A percentile compares a stretch with the other conserved stretches of the same genome.
These are phyloP conservation scores for Danio kyathit DNA, from an alignment of 2,797 vertebrate genomes.

Conservation along the genomic window DNA sequence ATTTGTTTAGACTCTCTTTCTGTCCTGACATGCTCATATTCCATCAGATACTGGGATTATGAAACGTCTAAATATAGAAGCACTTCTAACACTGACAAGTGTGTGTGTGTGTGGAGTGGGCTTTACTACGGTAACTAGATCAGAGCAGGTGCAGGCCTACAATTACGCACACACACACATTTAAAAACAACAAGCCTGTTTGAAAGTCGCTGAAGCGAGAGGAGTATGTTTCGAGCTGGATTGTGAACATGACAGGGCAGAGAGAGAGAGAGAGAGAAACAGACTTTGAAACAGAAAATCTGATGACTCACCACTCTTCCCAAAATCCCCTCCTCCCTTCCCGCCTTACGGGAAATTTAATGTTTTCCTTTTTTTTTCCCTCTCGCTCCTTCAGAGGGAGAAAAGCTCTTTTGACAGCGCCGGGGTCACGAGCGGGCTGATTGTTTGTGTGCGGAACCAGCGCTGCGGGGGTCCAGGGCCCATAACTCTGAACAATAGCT, in stretches of 20 bases:
- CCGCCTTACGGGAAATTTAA: slow-evolving; percentile 83
- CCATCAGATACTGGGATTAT: background rate
- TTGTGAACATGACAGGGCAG: slow-evolving; percentile 27
- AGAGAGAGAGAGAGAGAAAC: slow-evolving; percentile 16
- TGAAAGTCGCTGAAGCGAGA: slow-evolving; percentile 46
- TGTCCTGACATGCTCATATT: slow-evolving; percentile 31
- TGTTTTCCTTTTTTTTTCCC: slow-evolving; percentile 68
- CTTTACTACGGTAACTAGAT: slow-evolving; percentile 47
- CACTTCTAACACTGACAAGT: background rate
- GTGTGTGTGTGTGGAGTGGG: slow-evolving; percentile 24
- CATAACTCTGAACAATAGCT: background rate
- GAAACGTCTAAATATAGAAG: slow-evolving; percentile 44
- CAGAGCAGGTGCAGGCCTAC: slow-evolving; percentile 55
- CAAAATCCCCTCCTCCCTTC: slow-evolving; percentile 76
- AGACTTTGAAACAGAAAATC: slow-evolving; percentile 77
- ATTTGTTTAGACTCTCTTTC: background rate
- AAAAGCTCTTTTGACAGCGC: slow-evolving; percentile 73
- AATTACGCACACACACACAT: slow-evolving; percentile 44
- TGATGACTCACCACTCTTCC: slow-evolving; percentile 85
- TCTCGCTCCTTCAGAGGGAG: slow-evolving; percentile 42
- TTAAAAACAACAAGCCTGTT: slow-evolving; percentile 22
- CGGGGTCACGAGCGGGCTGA: slow-evolving; percentile 71
- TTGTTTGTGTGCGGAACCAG: slow-evolving; percentile 73
- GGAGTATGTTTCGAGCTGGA: slow-evolving; percentile 11
- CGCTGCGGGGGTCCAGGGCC: slow-evolving; percentile 10